A percentile compares a stretch with the other conserved stretches of the same genome.
These are phyloP conservation scores for Lottia scabra DNA, from an alignment of 2,888 invertebrate species.

Conservation along the genomic window DNA sequence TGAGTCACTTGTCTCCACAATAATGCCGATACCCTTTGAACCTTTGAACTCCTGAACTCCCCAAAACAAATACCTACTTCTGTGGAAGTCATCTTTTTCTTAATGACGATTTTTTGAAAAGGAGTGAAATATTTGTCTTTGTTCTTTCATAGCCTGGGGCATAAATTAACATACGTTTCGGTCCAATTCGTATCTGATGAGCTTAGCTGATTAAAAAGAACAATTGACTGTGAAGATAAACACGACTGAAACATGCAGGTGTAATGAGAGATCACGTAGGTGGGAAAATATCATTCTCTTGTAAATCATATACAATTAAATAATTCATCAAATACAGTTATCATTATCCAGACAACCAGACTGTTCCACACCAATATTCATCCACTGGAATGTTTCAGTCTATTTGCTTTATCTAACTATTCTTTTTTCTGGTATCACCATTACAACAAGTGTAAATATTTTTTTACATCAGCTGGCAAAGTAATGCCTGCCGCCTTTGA, in stretches of 20 bases:
- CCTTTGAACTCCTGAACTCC: constrained; percentile 4
- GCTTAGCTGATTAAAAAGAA: constrained; percentile 6
- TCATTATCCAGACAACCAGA: too few relatives aligned
- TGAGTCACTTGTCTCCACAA: constrained; percentile 2
- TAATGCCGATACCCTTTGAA: neutral
- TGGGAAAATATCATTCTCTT: neutral
- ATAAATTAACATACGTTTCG: constrained; percentile 6
- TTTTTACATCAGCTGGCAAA: too few relatives aligned
- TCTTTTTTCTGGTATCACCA: too few relatives aligned
- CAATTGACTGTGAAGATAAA: constrained; percentile 3
- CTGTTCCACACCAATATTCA: too few relatives aligned
- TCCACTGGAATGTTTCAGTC: too few relatives aligned
- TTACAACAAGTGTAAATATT: too few relatives aligned
- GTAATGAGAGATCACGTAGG: neutral
- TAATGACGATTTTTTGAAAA: constrained; percentile 1
- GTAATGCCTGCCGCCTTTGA: too few relatives aligned
- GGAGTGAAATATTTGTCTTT: constrained; percentile 3
- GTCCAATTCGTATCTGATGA: constrained; percentile 3
- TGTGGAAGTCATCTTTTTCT: neutral
- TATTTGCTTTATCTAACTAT: too few relatives aligned
- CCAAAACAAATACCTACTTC: neutral
- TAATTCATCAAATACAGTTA: too few relatives aligned
- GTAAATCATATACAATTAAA: too few relatives aligned
- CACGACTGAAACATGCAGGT: neutral
- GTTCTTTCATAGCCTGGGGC: neutral